Evolutionary conservation across 2,797 vertebrate species (phyloP).

Genomic region (Myotis findleyi): DNA sequence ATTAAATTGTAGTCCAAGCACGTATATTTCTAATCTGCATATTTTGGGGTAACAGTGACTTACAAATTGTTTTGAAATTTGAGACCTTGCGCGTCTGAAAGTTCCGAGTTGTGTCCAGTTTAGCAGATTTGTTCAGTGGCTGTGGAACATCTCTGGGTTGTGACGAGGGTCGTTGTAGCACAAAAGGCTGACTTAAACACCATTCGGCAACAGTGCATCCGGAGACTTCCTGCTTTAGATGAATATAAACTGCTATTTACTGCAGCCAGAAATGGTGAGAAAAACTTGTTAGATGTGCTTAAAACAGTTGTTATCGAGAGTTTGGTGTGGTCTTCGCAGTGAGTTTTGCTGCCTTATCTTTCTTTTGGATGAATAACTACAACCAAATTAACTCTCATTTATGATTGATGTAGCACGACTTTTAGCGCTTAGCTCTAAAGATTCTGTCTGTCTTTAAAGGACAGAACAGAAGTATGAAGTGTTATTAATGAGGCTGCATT

Average conservation of each 20-base stretch:
- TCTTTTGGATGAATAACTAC: neutral
- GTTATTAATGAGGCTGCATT: slow-evolving; percentile 49
- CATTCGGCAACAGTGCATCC: slow-evolving; percentile 55
- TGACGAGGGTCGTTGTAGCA: slow-evolving; percentile 27
- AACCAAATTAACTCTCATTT: neutral
- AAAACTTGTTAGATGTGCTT: slow-evolving; percentile 67
- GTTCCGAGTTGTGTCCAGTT: slow-evolving; percentile 41
- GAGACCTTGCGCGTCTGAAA: neutral
- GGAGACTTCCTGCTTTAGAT: slow-evolving; percentile 73
- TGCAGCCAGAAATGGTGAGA: slow-evolving; percentile 66
- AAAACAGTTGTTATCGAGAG: slow-evolving; percentile 55
- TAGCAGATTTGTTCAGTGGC: slow-evolving; percentile 53
- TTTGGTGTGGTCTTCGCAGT: neutral
- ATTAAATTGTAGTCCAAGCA: slow-evolving; percentile 6
- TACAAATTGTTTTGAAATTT: slow-evolving; percentile 26
- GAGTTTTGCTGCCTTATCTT: neutral
- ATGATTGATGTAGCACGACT: neutral
- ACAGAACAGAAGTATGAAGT: slow-evolving; percentile 51
- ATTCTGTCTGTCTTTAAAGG: slow-evolving; percentile 15
- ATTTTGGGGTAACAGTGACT: neutral
- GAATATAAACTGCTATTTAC: slow-evolving; percentile 69
- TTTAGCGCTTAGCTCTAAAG: neutral
- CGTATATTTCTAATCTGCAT: neutral
- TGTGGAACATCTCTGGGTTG: slow-evolving; percentile 60
- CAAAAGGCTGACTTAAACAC: slow-evolving; percentile 61